Conservation (phyloP, 92 coral and sea anemone species). For the Desmophyllum pertusum region DNA sequence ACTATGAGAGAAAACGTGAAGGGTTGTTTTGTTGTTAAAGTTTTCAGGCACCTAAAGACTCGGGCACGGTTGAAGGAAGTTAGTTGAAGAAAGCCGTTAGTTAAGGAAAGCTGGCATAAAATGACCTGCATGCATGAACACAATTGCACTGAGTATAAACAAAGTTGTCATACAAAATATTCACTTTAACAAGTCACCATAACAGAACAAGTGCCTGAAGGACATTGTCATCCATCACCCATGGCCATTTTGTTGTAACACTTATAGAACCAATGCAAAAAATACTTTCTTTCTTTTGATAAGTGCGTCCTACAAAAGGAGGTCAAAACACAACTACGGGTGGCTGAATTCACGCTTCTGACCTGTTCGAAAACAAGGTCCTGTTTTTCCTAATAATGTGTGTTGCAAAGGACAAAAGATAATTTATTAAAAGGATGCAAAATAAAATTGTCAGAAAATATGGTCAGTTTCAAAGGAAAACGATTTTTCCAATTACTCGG, state of each 20-base stretch:
- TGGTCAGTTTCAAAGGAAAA: not conserved
- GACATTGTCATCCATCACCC: not conserved
- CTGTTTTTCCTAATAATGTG: not conserved
- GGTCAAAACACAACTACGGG: not conserved
- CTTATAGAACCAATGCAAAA: not conserved
- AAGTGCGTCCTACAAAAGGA: conserved; percentile 37
- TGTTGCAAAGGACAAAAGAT: not conserved
- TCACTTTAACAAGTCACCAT: not conserved
- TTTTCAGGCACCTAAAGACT: not conserved
- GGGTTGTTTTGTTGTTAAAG: too few relatives aligned
- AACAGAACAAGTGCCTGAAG: not conserved
- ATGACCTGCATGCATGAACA: too few relatives aligned
- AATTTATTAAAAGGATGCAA: not conserved
- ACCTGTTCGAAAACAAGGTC: not conserved
- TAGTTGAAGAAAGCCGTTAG: not conserved
- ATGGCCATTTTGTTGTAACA: not conserved
- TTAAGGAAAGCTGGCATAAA: not conserved
- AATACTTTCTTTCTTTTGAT: not conserved
- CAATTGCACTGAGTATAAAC: not conserved
- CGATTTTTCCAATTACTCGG: not conserved
- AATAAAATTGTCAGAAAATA: not conserved
- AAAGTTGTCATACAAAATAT: not conserved
- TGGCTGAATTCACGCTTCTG: not conserved
- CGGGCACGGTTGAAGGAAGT: too few relatives aligned
- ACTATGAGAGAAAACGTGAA: too few relatives aligned